Percentiles rank a stretch among this genome's conserved stretches.
Conservation (phyloP, 1,140 invertebrate genomes). For the Yoshiicerus persimilis region DNA sequence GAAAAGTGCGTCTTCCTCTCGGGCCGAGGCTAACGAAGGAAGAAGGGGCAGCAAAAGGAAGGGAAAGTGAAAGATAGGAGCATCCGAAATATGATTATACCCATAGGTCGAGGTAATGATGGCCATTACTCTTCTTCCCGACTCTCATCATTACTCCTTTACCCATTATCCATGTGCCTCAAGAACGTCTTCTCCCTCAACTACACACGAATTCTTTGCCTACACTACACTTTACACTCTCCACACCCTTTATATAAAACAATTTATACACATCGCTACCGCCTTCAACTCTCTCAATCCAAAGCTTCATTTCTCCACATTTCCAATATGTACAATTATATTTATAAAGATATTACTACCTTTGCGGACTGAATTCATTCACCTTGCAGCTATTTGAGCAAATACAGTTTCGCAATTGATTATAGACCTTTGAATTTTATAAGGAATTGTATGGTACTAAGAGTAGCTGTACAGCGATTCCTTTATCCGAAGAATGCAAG, state of each 20-base stretch:
- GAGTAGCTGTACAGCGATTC: too few relatives aligned
- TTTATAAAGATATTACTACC: too few relatives aligned
- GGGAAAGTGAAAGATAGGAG: neutral
- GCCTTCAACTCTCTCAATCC: neutral
- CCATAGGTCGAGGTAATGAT: constrained; percentile 19
- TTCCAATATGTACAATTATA: too few relatives aligned
- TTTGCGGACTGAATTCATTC: too few relatives aligned
- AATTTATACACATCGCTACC: too few relatives aligned
- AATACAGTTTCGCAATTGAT: too few relatives aligned
- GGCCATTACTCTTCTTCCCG: constrained; percentile 6
- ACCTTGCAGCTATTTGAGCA: too few relatives aligned
- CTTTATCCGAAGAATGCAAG: too few relatives aligned
- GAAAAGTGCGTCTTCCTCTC: neutral
- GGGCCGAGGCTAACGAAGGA: neutral
- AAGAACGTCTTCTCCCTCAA: neutral
- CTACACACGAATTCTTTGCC: neutral
- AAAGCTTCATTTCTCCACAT: neutral
- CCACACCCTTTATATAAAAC: neutral
- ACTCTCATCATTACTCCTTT: constrained; percentile 11
- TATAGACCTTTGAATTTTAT: too few relatives aligned
- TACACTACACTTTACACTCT: neutral
- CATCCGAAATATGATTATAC: constrained; percentile 21
- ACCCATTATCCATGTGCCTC: constrained; percentile 2
- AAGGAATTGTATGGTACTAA: too few relatives aligned
- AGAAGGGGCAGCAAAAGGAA: neutral